Conservation (phyloP, 2,113 vertebrate species). For the Pseudorasbora parva region DNA sequence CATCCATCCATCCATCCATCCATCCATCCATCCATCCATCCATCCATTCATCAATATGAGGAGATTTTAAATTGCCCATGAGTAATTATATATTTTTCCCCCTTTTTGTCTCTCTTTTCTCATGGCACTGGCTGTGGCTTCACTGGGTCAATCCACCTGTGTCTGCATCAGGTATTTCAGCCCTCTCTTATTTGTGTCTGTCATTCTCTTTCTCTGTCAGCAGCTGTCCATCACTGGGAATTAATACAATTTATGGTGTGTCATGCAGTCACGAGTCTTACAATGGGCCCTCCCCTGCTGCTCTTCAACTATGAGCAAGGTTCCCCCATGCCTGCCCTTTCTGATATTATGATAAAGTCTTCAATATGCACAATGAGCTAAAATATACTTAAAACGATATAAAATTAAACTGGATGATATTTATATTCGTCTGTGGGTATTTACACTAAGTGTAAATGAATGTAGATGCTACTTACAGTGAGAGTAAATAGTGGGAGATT, state of each 20-base stretch:
- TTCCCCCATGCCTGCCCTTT: not conserved
- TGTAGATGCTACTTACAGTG: slow-evolving; percentile 6
- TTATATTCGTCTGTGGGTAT: not conserved
- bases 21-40: not conserved
- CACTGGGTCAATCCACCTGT: slow-evolving; percentile 32
- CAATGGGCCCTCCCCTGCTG: slow-evolving; percentile 39
- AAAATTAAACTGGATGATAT: not conserved
- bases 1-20: no score
- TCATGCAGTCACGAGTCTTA: not conserved
- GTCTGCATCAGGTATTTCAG: slow-evolving; percentile 54
- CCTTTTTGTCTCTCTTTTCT: slow-evolving; percentile 23
- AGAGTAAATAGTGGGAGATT: slow-evolving; percentile 5
- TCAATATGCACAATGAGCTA: not conserved
- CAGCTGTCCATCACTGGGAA: slow-evolving; percentile 48
- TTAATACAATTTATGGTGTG: slow-evolving; percentile 40
- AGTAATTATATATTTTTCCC: not conserved
- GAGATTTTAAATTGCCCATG: not conserved
- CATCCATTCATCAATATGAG: not conserved
- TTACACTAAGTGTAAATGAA: not conserved
- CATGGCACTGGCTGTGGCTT: slow-evolving; percentile 16
- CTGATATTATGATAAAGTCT: not conserved
- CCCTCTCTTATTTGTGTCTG: slow-evolving; percentile 41
- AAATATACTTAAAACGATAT: not conserved
- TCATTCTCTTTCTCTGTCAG: slow-evolving; percentile 46
- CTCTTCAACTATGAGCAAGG: slow-evolving; percentile 8